Conservation (phyloP, 2,888 invertebrate genomes). For the Sinohyriopsis cumingii region DNA sequence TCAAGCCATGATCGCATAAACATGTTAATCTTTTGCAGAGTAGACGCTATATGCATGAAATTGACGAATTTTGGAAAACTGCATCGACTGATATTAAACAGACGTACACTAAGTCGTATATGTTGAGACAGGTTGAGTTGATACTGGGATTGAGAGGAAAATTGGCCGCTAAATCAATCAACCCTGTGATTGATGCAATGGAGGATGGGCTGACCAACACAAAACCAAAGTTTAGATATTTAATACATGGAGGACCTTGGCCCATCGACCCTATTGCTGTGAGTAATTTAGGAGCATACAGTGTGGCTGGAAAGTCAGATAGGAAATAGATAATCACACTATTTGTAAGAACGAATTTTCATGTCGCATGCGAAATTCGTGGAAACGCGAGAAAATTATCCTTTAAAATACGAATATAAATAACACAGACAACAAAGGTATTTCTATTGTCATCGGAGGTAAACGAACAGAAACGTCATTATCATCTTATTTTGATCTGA, state of each 20-base stretch:
- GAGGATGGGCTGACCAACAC: slow-evolving; percentile 40
- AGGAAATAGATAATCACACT: too few relatives aligned
- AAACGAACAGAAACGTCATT: too few relatives aligned
- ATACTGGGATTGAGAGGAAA: slow-evolving; percentile 11
- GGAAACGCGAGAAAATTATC: too few relatives aligned
- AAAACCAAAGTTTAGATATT: slow-evolving; percentile 32
- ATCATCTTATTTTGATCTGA: too few relatives aligned
- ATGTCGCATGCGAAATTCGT: too few relatives aligned
- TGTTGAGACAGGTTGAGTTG: slow-evolving; percentile 17
- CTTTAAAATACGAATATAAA: too few relatives aligned
- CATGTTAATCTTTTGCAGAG: slow-evolving; percentile 5
- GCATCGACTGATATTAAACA: slow-evolving; percentile 16
- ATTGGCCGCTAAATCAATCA: slow-evolving; percentile 28
- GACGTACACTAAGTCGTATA: slow-evolving; percentile 23
- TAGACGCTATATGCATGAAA: slow-evolving; percentile 14
- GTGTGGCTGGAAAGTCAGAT: too few relatives aligned
- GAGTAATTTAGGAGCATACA: neutral
- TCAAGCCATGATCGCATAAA: too few relatives aligned
- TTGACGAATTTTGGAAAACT: slow-evolving; percentile 15
- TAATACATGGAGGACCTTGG: slow-evolving; percentile 37
- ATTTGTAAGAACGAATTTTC: too few relatives aligned
- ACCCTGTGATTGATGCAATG: slow-evolving; percentile 45
- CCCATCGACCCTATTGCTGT: slow-evolving; percentile 27
- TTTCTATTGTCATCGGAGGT: too few relatives aligned
- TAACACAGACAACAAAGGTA: too few relatives aligned